These are phyloP conservation scores for Ariolimax columbianus DNA, from an alignment of 2,888 invertebrate species.

Conservation along the genomic window DNA sequence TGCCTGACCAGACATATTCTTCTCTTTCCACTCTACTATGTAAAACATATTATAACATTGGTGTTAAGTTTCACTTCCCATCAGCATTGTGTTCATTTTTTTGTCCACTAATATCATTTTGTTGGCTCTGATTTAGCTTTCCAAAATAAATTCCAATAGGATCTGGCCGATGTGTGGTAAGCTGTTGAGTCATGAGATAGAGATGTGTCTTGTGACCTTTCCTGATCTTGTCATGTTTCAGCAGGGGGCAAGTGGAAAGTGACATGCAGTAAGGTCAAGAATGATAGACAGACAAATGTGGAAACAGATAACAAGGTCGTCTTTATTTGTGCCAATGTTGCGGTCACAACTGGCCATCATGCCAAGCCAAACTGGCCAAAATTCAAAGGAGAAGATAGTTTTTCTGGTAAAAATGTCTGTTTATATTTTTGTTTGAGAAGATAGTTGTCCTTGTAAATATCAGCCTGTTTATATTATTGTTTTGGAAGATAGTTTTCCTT, in stretches of 20 bases:
- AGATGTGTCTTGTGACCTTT: neutral
- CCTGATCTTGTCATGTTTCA: neutral
- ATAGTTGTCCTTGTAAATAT: neutral
- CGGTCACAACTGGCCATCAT: slow-evolving; percentile 75
- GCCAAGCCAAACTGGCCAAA: slow-evolving; percentile 68
- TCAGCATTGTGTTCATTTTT: too few relatives aligned
- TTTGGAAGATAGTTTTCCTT: too few relatives aligned
- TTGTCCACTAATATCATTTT: too few relatives aligned
- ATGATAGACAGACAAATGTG: slow-evolving; percentile 63
- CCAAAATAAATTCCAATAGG: too few relatives aligned
- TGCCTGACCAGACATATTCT: too few relatives aligned
- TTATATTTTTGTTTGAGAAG: too few relatives aligned
- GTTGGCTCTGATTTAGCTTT: too few relatives aligned
- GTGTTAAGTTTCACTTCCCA: too few relatives aligned
- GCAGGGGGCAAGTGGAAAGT: slow-evolving; percentile 66
- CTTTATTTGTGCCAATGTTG: slow-evolving; percentile 63
- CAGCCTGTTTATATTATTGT: too few relatives aligned
- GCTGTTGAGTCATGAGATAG: neutral
- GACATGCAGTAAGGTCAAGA: slow-evolving; percentile 59
- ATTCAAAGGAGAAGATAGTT: slow-evolving; percentile 73
- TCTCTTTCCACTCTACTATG: too few relatives aligned
- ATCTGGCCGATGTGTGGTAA: too few relatives aligned
- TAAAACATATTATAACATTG: too few relatives aligned
- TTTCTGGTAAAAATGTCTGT: slow-evolving; percentile 63
- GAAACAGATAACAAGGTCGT: slow-evolving; percentile 56